Base-by-base conservation (phyloP, 2,113 vertebrate species). In the Leucosticte australis region DNA sequence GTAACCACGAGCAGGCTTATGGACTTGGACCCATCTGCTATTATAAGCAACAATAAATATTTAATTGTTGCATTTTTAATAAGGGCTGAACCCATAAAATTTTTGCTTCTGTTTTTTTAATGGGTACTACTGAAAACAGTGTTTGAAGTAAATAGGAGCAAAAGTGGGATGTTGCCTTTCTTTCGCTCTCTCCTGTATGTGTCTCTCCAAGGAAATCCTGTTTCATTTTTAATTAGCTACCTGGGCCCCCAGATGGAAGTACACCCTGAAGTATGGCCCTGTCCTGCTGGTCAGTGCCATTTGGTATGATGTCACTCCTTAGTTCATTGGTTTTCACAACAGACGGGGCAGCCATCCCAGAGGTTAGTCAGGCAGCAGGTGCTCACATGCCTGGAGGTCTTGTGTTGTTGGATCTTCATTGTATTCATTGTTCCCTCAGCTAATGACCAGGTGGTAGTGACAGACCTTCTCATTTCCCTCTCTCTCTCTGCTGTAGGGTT, bases 371-470 rank as follows among this genome's bases (percentile, higher is more conserved):
- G 71, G 84, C 13, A 5, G 64, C 95, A 96, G 95, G 83, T 96
- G 92, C 80, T 95, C 44, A 31, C 69, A 42, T 92, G 76, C 94
- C 90, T 93, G 82, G 47, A 94, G 76, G 83, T 87, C 56, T 77
- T 3, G 3, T 60, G 60, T 50, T 90, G 63, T 68, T 96, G 88
- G 93, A 92, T 75, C 39, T 90, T 85, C 23, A 8, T 10, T 47
- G 63, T 27, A 49, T 70, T 92, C 2, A 6, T 53, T 50, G 49
- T 60, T 94, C 49, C 44, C 67, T 30, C 44, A 68, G 64, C 81
- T 95, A 82, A 69, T 76, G 89, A 50, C 87, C 95, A 95, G 95
- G 95, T 94, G 93, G 92, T 50, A 81, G 64, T 64, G 76, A 93
- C 90, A 96, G 95, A 95, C 74, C 57, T 87, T 70, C 81, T 92